Evolutionary conservation across 2,797 vertebrate species (phyloP), one percentile per base, ranked within the genome.

Genomic region (Morus bassanus): DNA sequence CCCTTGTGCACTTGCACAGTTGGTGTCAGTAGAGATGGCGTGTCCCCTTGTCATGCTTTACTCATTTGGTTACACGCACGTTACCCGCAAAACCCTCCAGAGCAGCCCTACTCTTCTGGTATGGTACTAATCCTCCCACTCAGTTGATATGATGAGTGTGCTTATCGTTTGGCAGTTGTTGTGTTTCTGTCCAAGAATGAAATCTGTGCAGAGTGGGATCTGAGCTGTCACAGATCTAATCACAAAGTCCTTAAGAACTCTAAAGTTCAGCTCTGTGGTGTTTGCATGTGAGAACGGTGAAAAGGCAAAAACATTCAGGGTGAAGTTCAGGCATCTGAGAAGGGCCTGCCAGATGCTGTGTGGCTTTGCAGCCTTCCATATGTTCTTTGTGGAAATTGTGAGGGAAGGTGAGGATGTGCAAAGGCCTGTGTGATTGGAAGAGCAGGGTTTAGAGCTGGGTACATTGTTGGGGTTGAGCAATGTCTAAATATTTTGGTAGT

Each of bases 61-160:
- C 22, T 56, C 5, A 37, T 46, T 46, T 46, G 46, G 59, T 2
- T 7, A 13, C 2, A 2, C 39, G n/a, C n/a, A n/a, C 39, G 24
- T 0, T 9, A 27, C 33, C 33, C 0, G 7, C 4, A 7, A 59
- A 69, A 39, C 8, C 4, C 1, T 30, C 0, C 28, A 31, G 17
- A 88, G 45, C 30, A 46, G 6, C 24, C 23, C 30, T 51, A n/a
- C 13, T 63, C 59, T 3, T 61, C 8, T 72, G 48, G 28, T 7
- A 0, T 13, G 24, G 13, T 12, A 5, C 6, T 35, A 65, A 13
- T 91, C 65, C 5, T 63, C 18, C 11, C 16, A 5, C 6, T 4
- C 12, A 4, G 3, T 2, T n/a, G 2, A 23, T 15, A 4, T 3
- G 1, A 7, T 50, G 5, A 6, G 2, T 45, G 28, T 2, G 0